Percentiles rank a stretch among this genome's conserved stretches.
Evolutionary conservation across 1,140 invertebrate genomes (phyloP).

Genomic region (Ceratosolen fusciceps): DNA sequence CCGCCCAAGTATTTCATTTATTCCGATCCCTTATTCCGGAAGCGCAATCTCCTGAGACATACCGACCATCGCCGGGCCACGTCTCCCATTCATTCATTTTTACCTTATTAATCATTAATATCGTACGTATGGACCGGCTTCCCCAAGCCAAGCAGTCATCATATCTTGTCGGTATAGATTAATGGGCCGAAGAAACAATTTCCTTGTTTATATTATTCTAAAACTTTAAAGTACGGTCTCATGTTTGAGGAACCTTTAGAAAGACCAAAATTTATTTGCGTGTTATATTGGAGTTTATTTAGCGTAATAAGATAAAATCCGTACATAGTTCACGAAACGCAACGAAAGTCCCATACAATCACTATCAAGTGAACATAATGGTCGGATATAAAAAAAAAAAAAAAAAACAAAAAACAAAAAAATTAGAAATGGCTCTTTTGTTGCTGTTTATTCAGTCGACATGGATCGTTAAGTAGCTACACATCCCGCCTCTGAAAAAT

Average conservation of each 20-base stretch:
- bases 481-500: slow-evolving; percentile 9
- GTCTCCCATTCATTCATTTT: too few relatives aligned
- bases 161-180: background rate
- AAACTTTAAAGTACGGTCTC: slow-evolving; percentile 2
- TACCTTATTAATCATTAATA: too few relatives aligned
- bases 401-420: too few relatives aligned
- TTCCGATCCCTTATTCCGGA: too few relatives aligned
- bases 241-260: background rate
- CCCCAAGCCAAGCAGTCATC: too few relatives aligned
- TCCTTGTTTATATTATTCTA: background rate
- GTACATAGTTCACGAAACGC: too few relatives aligned
- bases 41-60: too few relatives aligned
- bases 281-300: background rate
- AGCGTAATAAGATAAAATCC: background rate
- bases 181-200: slow-evolving; percentile 1
- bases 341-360: background rate
- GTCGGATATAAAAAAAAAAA: background rate
- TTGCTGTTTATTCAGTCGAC: background rate
- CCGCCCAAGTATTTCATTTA: too few relatives aligned
- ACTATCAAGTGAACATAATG: background rate
- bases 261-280: background rate
- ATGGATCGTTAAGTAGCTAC: background rate
- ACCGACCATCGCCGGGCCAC: too few relatives aligned
- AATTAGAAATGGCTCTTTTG: background rate
- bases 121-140: too few relatives aligned